Base-by-base conservation (phyloP, 2,113 vertebrate genomes). In the Conger conger region DNA sequence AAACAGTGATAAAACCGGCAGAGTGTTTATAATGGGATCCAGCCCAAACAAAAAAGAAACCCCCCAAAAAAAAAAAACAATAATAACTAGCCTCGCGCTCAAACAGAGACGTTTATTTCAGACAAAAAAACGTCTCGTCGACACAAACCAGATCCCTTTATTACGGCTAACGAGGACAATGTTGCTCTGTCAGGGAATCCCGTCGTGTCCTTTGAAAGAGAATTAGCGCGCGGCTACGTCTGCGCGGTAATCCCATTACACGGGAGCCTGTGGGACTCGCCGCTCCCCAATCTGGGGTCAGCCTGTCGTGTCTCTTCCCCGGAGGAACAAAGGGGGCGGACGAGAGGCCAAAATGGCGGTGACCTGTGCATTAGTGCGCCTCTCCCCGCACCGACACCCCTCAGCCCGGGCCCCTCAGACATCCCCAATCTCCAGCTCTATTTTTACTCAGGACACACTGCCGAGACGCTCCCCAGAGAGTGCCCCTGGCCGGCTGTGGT, bases 131-230 rank as follows among this genome's bases (percentile, higher is more conserved):
- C 93, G 92, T 92, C 94, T 92, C 91, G 88, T 90, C 96, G 96
- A 97, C 94, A 97, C 91, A 95, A 97, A 96, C 89, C 96, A 97
- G 96, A 96, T 92, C 95, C 88, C 91, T 92, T 95, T 96, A 95
- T 96, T 95, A 93, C 92, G 90, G 92, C 86, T 91, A 89, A 93
- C 91, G 93, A 93, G 95, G 92, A 94, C 93, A 94, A 92, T 92
- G 94, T 93, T 95, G 92, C 89, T 93, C 91, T 95, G 90, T 92
- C 85, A 94, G 93, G 92, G 93, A 96, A 96, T 96, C 92, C 93
- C 95, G 90, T 87, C 91, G 93, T 92, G 93, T 90, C 93, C 90
- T 94, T 95, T 92, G 93, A 91, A 91, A 93, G 87, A 88, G 81
- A 89, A 93, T 91, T 88, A 91, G 89, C 87, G 92, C 90, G 85